phyloP scores from a whole-genome alignment of 2,797 vertebrate genomes.

The Luscinia luscinia region DNA sequence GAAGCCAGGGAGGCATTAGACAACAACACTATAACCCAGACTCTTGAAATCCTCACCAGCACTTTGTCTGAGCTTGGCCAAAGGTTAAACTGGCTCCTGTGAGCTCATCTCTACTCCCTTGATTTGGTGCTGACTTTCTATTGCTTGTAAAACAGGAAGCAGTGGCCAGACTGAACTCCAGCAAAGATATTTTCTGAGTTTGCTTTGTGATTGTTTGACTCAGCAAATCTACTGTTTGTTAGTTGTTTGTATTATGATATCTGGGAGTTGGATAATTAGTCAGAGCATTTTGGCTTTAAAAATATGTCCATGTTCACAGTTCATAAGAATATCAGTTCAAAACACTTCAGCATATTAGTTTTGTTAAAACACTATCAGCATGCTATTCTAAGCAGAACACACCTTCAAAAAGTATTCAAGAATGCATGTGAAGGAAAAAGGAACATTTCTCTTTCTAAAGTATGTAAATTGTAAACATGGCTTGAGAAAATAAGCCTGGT shows the following conservation, averaged over 20 bases:
- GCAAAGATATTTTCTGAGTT: neutral
- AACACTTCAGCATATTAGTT: conserved; percentile 1
- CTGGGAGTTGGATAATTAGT: neutral
- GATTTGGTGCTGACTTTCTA: neutral
- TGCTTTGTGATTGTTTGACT: neutral
- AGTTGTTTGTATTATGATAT: neutral
- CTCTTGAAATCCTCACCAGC: neutral
- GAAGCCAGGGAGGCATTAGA: neutral
- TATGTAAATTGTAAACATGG: neutral
- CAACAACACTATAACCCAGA: neutral
- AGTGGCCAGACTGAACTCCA: neutral
- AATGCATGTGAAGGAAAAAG: neutral
- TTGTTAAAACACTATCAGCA: neutral
- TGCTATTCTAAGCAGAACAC: neutral
- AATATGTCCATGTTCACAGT: neutral
- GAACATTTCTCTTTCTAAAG: conserved; percentile 9
- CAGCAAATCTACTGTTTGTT: neutral
- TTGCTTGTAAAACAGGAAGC: conserved; percentile 7
- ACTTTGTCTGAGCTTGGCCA: neutral
- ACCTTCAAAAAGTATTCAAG: conserved; percentile 5
- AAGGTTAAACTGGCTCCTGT: neutral
- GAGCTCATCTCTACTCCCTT: neutral
- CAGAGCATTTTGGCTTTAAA: neutral
- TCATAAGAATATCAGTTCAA: neutral
- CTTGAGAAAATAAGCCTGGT: conserved; percentile 8